Conservation (phyloP, 2,888 invertebrate genomes). For the Muscina levida region DNA sequence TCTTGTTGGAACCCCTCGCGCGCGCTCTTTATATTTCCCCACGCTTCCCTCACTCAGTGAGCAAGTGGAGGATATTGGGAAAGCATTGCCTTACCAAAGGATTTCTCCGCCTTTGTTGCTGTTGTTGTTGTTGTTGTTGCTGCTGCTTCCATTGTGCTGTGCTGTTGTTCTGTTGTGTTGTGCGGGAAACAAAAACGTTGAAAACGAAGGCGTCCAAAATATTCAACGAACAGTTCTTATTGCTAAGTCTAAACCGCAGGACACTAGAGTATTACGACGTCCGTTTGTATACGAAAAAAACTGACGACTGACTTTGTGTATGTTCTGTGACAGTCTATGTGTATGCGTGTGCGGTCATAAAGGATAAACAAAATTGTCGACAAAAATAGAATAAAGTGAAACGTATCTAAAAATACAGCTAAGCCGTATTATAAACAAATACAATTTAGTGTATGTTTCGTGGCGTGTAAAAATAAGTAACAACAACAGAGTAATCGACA, state of each 20-base stretch:
- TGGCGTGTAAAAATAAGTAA: conserved; percentile 5
- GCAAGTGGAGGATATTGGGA: background rate
- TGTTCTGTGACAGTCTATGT: conserved; percentile 14
- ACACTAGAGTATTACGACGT: conserved; percentile 23
- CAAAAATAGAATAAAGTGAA: background rate
- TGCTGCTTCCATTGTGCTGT: background rate
- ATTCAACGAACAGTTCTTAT: conserved; percentile 39
- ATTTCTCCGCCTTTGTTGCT: no score
- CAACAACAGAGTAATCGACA: background rate
- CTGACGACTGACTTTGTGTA: no score
- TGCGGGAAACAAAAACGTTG: conserved; percentile 31
- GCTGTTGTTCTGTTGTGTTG: conserved; percentile 2
- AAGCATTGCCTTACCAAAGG: conserved; percentile 27
- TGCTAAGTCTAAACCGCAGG: conserved; percentile 41
- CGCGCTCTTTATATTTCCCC: background rate
- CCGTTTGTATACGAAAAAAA: no score
- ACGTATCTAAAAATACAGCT: background rate
- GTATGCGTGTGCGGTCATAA: background rate
- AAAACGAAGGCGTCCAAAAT: conserved; percentile 20
- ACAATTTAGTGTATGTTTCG: conserved; percentile 19
- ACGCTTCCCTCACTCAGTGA: background rate
- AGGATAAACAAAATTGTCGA: conserved; percentile 28
- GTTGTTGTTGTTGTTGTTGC: no score
- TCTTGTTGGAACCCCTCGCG: conserved; percentile 3
- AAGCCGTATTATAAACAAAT: conserved; percentile 28